Evolutionary conservation across 2,888 invertebrate species (phyloP).

Genomic region (Agriopis leucophaearia): DNA sequence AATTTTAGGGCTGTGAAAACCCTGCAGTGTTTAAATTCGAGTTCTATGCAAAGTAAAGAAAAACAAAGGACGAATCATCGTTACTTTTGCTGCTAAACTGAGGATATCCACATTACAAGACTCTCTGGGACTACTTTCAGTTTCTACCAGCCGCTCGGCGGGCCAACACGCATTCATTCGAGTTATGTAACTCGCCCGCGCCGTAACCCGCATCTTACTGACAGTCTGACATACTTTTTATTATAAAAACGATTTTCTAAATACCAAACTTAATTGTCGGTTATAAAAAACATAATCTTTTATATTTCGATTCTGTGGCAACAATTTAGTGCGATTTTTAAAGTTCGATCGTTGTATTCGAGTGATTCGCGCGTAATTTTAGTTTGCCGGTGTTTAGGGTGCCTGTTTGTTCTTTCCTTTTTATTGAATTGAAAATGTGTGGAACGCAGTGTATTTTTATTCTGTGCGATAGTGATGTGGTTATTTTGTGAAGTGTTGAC

Average conservation of each 20-base stretch:
- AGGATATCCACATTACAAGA: slow-evolving; percentile 41
- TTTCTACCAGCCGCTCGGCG: slow-evolving; percentile 69
- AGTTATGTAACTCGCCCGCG: slow-evolving; percentile 60
- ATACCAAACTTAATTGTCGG: slow-evolving; percentile 41
- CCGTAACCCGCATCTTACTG: slow-evolving; percentile 68
- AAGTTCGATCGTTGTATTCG: slow-evolving; percentile 9
- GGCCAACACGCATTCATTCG: slow-evolving; percentile 67
- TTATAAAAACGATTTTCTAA: slow-evolving; percentile 41
- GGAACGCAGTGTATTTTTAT: slow-evolving; percentile 65
- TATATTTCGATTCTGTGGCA: slow-evolving; percentile 35
- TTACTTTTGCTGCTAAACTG: slow-evolving; percentile 30
- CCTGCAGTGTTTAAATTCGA: background rate
- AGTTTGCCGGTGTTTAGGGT: slow-evolving; percentile 33
- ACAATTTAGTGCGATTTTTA: slow-evolving; percentile 20
- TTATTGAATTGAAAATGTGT: slow-evolving; percentile 57
- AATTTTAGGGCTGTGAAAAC: background rate
- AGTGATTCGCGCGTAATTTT: slow-evolving; percentile 29
- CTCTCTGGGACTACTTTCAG: slow-evolving; percentile 74
- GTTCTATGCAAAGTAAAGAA: slow-evolving; percentile 13
- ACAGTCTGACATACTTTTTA: slow-evolving; percentile 70
- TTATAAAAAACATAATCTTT: slow-evolving; percentile 36
- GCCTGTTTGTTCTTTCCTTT: slow-evolving; percentile 51
- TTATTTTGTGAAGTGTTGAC: slow-evolving; percentile 71
- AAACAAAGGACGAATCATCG: slow-evolving; percentile 41
- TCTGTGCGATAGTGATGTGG: slow-evolving; percentile 68